Evolutionary conservation across 2,113 vertebrate genomes (phyloP).

Genomic region (Zosterops lateralis): DNA sequence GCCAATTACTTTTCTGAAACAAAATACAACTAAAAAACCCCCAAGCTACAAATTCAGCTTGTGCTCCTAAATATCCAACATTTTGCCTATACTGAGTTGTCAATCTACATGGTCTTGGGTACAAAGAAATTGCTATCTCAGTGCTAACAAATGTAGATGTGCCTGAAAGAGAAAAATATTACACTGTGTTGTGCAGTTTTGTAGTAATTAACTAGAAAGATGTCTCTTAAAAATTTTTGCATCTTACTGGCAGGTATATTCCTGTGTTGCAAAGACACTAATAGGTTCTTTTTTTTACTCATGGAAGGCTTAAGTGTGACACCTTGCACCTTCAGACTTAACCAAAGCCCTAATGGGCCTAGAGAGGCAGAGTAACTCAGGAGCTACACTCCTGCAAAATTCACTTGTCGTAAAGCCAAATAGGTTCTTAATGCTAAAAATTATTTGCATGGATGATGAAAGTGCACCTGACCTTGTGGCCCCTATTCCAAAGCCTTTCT

Average conservation of each 20-base stretch:
- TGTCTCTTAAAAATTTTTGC: neutral
- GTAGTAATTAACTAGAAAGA: neutral
- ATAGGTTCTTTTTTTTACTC: neutral
- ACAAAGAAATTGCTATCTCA: neutral
- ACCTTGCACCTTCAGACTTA: neutral
- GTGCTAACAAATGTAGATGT: neutral
- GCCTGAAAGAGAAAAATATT: neutral
- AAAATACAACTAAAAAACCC: neutral
- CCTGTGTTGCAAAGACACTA: neutral
- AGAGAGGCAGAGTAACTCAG: neutral
- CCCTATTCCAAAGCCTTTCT: neutral
- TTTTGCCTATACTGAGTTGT: neutral
- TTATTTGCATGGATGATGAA: neutral
- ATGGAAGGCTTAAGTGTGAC: neutral
- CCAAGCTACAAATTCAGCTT: neutral
- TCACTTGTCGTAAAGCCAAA: neutral
- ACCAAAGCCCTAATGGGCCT: neutral
- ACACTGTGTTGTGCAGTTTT: neutral
- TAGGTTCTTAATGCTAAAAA: neutral
- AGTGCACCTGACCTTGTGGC: neutral
- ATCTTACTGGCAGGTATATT: neutral
- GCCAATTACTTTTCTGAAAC: neutral
- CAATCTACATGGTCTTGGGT: neutral
- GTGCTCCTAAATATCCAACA: neutral
- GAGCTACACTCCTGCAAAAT: neutral